Evolutionary conservation across 2,888 invertebrate species (phyloP).

Genomic region (Listrodromus nycthemerus): DNA sequence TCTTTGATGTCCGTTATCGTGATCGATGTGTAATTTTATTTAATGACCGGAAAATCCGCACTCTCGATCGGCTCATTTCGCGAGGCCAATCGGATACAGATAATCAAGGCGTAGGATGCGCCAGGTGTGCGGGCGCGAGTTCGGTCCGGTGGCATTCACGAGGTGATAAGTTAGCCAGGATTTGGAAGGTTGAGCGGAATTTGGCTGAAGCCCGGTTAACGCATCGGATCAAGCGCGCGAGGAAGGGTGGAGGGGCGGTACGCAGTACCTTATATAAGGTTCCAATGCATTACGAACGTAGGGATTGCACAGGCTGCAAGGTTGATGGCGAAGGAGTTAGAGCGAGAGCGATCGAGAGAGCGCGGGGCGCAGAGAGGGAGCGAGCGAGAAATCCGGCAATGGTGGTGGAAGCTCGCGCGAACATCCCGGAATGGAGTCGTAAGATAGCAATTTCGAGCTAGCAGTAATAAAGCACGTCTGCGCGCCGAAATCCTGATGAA

Average conservation of each 20-base stretch:
- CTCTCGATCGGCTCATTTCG: constrained; percentile 59
- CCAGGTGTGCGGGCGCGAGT: constrained; percentile 50
- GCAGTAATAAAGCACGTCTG: constrained; percentile 85
- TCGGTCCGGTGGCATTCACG: constrained; percentile 63
- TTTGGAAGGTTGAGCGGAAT: constrained; percentile 75
- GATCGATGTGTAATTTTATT: not conserved
- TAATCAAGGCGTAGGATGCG: constrained; percentile 55
- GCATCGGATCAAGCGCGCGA: constrained; percentile 77
- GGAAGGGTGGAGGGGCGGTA: constrained; percentile 18
- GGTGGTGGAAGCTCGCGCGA: constrained; percentile 73
- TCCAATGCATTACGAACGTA: constrained; percentile 81
- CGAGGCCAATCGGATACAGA: constrained; percentile 62
- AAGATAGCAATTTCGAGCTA: constrained; percentile 85
- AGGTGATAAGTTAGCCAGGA: constrained; percentile 72
- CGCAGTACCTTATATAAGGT: constrained; percentile 79
- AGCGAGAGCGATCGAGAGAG: constrained; percentile 26
- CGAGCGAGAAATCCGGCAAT: constrained; percentile 54
- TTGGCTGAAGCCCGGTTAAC: constrained; percentile 78
- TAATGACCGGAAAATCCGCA: constrained; percentile 27
- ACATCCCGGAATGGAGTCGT: constrained; percentile 83
- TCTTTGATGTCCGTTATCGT: not conserved
- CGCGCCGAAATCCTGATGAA: constrained; percentile 84
- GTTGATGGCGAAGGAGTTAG: constrained; percentile 46
- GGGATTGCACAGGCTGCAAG: constrained; percentile 58
- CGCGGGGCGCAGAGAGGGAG: constrained; percentile 17